Evolutionary conservation across 2,113 vertebrate genomes (phyloP).

Genomic region (Noctilio leporinus): DNA sequence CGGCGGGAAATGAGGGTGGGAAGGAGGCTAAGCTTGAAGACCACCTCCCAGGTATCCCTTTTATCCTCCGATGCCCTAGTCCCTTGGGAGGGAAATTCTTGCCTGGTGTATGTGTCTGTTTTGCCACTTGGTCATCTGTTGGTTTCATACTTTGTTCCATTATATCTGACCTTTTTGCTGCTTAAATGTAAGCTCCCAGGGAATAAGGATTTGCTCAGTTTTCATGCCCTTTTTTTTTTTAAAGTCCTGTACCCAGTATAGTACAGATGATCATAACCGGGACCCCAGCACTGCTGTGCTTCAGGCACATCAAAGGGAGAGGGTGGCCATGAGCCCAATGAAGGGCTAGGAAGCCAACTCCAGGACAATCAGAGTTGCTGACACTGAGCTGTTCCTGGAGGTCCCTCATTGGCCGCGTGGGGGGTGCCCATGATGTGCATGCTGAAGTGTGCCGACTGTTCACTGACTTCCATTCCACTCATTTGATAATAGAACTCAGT

Average conservation of each 20-base stretch:
- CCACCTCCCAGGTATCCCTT: neutral
- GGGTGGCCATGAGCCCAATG: neutral
- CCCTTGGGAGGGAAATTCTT: neutral
- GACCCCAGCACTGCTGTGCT: neutral
- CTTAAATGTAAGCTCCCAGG: neutral
- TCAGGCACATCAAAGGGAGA: neutral
- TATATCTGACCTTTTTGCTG: neutral
- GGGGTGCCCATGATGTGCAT: too few species aligned
- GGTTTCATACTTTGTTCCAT: neutral
- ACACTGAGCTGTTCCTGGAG: neutral
- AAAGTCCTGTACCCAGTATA: neutral
- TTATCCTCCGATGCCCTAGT: neutral
- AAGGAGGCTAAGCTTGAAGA: neutral
- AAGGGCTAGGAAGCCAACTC: neutral
- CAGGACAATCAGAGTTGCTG: neutral
- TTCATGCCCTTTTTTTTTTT: neutral
- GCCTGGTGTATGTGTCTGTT: neutral
- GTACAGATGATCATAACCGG: neutral
- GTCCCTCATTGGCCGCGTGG: neutral
- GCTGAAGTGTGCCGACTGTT: neutral
- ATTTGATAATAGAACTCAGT: neutral
- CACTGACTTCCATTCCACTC: neutral
- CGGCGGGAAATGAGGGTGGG: neutral
- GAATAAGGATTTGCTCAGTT: neutral
- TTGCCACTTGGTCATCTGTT: neutral